phyloP scores from a whole-genome alignment of 2,888 invertebrate genomes.

The Ferdinandea cuprea region DNA sequence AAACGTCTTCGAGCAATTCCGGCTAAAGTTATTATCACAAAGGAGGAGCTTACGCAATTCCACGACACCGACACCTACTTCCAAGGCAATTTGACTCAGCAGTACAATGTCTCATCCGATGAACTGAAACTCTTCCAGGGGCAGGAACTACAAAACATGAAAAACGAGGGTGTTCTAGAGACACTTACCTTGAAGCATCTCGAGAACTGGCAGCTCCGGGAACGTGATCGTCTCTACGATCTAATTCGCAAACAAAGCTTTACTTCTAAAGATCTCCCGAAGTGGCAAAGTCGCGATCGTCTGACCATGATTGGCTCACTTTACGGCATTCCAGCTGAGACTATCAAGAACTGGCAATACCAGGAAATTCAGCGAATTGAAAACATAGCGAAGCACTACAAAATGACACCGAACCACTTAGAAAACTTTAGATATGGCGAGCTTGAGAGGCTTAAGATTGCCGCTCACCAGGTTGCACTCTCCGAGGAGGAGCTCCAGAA shows the following conservation, averaged over 20 bases:
- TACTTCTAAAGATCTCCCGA: conserved; percentile 76
- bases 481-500: conserved; percentile 75
- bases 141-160: conserved; percentile 76
- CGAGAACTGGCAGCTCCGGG: conserved; percentile 79
- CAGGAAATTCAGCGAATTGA: conserved; percentile 79
- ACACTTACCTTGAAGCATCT: conserved; percentile 77
- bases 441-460: conserved; percentile 76
- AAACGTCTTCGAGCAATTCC: conserved; percentile 79
- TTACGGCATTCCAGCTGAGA: conserved; percentile 77
- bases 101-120: conserved; percentile 77
- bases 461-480: conserved; percentile 78
- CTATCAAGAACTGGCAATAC: conserved; percentile 79
- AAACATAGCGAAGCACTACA: conserved; percentile 78
- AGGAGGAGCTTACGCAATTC: conserved; percentile 78
- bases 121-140: conserved; percentile 78
- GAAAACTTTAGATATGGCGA: conserved; percentile 81
- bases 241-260: conserved; percentile 80
- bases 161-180: conserved; percentile 78
- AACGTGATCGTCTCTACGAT: conserved; percentile 80
- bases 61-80: conserved; percentile 77
- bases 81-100: conserved; percentile 77
- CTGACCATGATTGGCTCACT: conserved; percentile 76
- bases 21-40: conserved; percentile 78
- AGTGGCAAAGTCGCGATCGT: conserved; percentile 79
- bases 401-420: conserved; percentile 78